Evolutionary conservation across 2,888 invertebrate species (phyloP).

Genomic region (Hipparchia sbordonii): DNA sequence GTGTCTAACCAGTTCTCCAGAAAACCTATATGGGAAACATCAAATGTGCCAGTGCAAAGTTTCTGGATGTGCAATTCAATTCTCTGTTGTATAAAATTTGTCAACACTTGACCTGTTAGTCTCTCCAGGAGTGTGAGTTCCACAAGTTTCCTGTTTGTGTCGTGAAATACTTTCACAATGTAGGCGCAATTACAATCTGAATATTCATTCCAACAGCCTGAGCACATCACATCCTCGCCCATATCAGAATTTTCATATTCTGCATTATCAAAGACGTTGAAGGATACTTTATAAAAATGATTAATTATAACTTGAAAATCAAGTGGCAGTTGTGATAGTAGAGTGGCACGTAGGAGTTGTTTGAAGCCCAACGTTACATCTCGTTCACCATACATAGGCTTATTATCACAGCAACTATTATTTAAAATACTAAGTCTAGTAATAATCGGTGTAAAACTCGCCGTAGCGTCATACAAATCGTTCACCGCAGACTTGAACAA

Average conservation of each 20-base stretch:
- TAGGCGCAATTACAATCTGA: conserved; percentile 83
- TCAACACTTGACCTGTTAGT: conserved; percentile 92
- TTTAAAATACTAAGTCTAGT: conserved; percentile 81
- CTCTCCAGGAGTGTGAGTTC: conserved; percentile 91
- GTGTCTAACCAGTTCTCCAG: conserved; percentile 94
- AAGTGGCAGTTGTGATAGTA: conserved; percentile 88
- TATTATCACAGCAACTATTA: conserved; percentile 66
- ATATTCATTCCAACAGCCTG: conserved; percentile 87
- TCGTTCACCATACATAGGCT: conserved; percentile 79
- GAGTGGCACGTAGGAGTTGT: conserved; percentile 84
- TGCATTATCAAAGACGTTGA: conserved; percentile 85
- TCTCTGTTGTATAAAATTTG: conserved; percentile 90
- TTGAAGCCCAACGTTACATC: conserved; percentile 84
- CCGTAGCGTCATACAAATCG: conserved; percentile 82
- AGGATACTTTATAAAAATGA: conserved; percentile 90
- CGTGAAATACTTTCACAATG: conserved; percentile 88
- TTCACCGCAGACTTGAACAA: conserved; percentile 86
- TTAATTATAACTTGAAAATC: conserved; percentile 87
- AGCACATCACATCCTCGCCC: conserved; percentile 85
- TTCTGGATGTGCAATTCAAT: conserved; percentile 93
- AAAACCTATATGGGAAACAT: conserved; percentile 89
- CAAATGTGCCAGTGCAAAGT: conserved; percentile 93
- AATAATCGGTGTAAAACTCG: conserved; percentile 80
- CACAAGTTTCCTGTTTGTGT: conserved; percentile 90
- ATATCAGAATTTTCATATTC: conserved; percentile 78